Evolutionary conservation across 2,113 vertebrate species (phyloP), one percentile per base, ranked within the genome.

Genomic region (Bujurquina vittata): DNA sequence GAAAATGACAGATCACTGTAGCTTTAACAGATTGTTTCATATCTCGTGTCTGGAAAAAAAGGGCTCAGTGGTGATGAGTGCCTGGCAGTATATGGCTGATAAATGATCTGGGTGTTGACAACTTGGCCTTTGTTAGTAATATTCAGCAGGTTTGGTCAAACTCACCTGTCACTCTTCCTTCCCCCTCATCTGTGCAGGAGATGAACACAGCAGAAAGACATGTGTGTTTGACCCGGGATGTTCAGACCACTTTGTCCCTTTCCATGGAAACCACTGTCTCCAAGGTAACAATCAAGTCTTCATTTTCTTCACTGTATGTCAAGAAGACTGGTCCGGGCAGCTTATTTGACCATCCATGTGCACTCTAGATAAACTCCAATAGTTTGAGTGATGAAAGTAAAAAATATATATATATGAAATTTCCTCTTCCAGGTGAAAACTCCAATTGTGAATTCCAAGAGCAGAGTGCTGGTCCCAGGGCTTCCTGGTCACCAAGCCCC

Each of bases 401-500:
- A 43, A 60, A 55, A 46, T 40, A 43, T 14, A 43, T 14, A 43
- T 14, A 46, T 14, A 40, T 72, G 43, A 72, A 72, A 29, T 46
- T 54, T 4, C 10, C 3, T 20, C 0, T 54, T 77, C 55, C 91
- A 99, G 98, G 96, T 99, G 59, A 99, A 97, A 93, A 99, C 97
- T 0, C 98, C 98, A 4, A 22, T 98, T 61, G 92, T 97, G 75
- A 97, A 96, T 67, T 84, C 93, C 0, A 96, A 98, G 79, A 95
- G 96, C 87, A 98, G 95, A 95, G 95, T 99, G 58, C 85, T 99
- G 85, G 95, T 96, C 20, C 98, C 98, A n/a, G 98, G 98, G n/a
- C 93, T 98, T 84, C 97, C 98, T 56, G 98, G 98, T 33, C 98
- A 99, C 80, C 96, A 96, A 62, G 96, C 97, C 17, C 92, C 96